Evolutionary conservation across 2,797 vertebrate species (phyloP).

Genomic region (Ispidina lecontei): DNA sequence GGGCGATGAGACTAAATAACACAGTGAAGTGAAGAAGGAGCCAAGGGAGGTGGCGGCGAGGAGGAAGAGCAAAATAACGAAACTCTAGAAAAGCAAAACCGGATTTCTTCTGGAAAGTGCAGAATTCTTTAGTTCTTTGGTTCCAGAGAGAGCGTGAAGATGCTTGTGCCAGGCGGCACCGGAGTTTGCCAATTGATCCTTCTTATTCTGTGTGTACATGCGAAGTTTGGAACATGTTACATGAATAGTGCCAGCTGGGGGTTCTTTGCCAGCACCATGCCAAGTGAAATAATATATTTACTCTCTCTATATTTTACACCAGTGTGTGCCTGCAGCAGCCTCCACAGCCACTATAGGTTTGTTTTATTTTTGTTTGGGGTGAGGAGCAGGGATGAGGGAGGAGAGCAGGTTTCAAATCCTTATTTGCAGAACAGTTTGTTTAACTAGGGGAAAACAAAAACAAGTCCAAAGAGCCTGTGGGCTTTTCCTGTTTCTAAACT

Average conservation of each 20-base stretch:
- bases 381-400: constrained; percentile 81
- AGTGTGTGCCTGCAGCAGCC: constrained; percentile 98
- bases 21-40: constrained; percentile 78
- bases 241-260: constrained; percentile 89
- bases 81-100: constrained; percentile 79
- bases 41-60: constrained; percentile 80
- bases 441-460: constrained; percentile 77
- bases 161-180: constrained; percentile 92
- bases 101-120: constrained; percentile 84
- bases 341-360: constrained; percentile 87
- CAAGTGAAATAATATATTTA: constrained; percentile 93
- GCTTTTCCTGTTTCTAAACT: constrained; percentile 84
- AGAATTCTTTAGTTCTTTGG: constrained; percentile 84
- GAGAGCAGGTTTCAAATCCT: constrained; percentile 83
- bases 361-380: constrained; percentile 82
- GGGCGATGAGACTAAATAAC: constrained; percentile 89
- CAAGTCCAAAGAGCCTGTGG: constrained; percentile 85
- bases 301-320: constrained; percentile 93
- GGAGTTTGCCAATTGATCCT: constrained; percentile 98
- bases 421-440: constrained; percentile 80
- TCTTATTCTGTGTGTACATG: constrained; percentile 92
- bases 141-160: constrained; percentile 85
- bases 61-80: constrained; percentile 83
- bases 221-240: constrained; percentile 95
- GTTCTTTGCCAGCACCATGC: constrained; percentile 90